Evolutionary conservation across 2,113 vertebrate species (phyloP).

Genomic region (Gymnogyps californianus): DNA sequence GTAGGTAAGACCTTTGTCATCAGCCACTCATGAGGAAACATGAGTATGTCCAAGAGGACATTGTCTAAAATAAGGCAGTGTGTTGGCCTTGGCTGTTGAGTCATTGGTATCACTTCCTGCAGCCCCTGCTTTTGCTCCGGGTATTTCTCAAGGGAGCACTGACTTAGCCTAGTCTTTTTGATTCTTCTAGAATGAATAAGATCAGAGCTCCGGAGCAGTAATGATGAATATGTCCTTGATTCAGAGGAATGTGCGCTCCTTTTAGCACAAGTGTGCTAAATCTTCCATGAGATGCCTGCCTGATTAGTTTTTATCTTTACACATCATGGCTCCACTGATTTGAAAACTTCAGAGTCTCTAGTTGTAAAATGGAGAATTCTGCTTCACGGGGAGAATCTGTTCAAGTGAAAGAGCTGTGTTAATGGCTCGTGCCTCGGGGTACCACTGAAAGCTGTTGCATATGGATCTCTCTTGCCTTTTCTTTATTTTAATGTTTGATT

Average conservation of each 20-base stretch:
- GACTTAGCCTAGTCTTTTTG: conserved; percentile 22
- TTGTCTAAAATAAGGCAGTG: conserved; percentile 59
- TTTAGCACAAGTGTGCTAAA: conserved; percentile 36
- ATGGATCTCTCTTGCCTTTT: background rate
- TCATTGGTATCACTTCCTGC: conserved; percentile 63
- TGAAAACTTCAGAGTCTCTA: conserved; percentile 1
- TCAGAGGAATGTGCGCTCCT: conserved; percentile 29
- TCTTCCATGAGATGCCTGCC: conserved; percentile 39
- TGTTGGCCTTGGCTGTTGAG: conserved; percentile 42
- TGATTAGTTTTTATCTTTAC: conserved; percentile 32
- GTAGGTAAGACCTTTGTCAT: conserved; percentile 59
- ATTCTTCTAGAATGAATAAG: conserved; percentile 48
- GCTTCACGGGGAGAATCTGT: background rate
- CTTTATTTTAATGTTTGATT: background rate
- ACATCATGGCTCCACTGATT: background rate
- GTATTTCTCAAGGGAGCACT: conserved; percentile 53
- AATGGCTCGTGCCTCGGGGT: background rate
- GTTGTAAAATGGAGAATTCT: conserved; percentile 18
- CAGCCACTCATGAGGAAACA: conserved; percentile 62
- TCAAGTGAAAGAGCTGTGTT: background rate
- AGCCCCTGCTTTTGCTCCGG: conserved; percentile 11
- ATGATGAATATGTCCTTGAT: conserved; percentile 41
- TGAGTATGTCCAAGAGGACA: conserved; percentile 43
- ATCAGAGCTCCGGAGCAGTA: conserved; percentile 1
- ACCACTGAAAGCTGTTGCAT: background rate